Conservation (phyloP, 2,797 vertebrate species). For the Threskiornis aethiopicus region DNA sequence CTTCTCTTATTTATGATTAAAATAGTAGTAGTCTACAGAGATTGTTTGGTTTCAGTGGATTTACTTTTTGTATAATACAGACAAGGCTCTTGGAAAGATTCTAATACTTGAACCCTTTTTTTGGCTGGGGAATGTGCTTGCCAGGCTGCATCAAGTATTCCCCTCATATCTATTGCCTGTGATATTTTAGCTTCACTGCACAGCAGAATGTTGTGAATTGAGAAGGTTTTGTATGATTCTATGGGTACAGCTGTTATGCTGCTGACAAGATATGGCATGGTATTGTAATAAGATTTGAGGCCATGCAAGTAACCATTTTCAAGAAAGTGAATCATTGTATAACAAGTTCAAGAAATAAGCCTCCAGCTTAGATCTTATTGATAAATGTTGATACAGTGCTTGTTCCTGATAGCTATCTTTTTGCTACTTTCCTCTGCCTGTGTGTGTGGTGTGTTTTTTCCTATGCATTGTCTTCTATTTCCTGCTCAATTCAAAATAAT, state of each 20-base stretch:
- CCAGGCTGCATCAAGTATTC: neutral
- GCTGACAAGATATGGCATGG: neutral
- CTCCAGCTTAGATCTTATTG: neutral
- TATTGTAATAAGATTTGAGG: neutral
- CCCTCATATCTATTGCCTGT: neutral
- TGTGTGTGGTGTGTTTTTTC: accelerated
- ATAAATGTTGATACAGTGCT: neutral
- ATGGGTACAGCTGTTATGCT: neutral
- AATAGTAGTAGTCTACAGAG: neutral
- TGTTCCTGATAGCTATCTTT: neutral
- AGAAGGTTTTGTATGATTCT: neutral
- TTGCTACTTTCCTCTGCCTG: neutral
- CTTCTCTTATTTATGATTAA: neutral
- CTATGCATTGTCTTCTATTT: neutral
- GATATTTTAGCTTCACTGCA: neutral
- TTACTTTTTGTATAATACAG: neutral
- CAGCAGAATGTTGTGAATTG: neutral
- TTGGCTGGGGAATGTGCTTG: neutral
- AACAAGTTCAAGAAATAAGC: neutral
- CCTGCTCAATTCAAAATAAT: neutral
- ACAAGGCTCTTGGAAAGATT: neutral
- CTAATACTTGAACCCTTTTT: neutral
- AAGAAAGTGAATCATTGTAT: neutral
- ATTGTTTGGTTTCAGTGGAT: neutral
- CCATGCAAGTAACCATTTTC: neutral